Evolutionary conservation across 2,888 invertebrate genomes (phyloP).

Genomic region (Lepidonotus clava): DNA sequence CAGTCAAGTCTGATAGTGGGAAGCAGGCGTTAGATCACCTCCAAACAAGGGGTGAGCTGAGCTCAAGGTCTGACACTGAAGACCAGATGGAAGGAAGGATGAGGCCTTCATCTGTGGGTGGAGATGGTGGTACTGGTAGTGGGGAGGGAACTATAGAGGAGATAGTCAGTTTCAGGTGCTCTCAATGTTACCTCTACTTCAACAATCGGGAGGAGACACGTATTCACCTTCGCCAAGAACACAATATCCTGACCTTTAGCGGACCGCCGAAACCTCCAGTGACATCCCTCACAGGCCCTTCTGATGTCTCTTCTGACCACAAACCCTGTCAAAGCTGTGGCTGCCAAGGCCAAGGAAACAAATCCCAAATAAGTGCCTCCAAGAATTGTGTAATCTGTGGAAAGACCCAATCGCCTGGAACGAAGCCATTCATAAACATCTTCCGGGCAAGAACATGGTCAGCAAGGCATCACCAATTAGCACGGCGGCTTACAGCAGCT

Average conservation of each 20-base stretch:
- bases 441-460: conserved; percentile 39
- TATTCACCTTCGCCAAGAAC: conserved; percentile 28
- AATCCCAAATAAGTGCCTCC: not conserved
- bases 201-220: conserved; percentile 27
- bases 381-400: not conserved
- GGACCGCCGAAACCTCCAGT: not conserved
- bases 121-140: not conserved
- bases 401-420: not conserved
- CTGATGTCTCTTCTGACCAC: not conserved
- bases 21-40: not conserved
- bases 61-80: too few species aligned
- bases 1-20: not conserved
- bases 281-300: not conserved
- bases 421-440: conserved; percentile 19
- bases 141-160: not conserved
- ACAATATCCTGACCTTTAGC: conserved; percentile 2
- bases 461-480: conserved; percentile 2
- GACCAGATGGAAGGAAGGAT: too few species aligned
- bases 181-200: conserved; percentile 25
- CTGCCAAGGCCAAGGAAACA: not conserved
- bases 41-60: not conserved
- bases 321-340: not conserved
- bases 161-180: conserved; percentile 12
- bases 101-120: too few species aligned
- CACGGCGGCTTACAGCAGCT: not conserved